Evolutionary conservation across 2,797 vertebrate genomes (phyloP).

Genomic region (Vultur gryphus): DNA sequence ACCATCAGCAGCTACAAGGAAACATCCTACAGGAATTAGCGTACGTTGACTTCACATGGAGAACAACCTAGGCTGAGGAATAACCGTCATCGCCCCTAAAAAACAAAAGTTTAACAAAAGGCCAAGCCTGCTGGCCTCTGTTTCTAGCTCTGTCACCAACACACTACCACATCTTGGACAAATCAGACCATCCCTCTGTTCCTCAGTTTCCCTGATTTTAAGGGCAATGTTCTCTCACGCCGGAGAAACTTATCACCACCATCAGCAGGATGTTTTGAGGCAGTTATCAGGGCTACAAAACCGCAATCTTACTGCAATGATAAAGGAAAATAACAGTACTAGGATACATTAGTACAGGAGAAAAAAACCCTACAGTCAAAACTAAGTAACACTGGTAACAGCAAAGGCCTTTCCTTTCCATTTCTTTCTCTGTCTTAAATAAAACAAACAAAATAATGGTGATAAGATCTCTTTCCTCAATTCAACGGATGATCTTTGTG

Average conservation of each 20-base stretch:
- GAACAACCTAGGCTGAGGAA: neutral
- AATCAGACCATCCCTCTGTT: neutral
- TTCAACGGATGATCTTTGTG: conserved; percentile 30
- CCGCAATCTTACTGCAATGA: neutral
- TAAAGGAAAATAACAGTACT: neutral
- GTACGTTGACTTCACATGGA: neutral
- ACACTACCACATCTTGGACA: neutral
- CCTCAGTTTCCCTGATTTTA: neutral
- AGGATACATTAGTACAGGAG: neutral
- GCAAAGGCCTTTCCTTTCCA: neutral
- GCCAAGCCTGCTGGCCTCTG: neutral
- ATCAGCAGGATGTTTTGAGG: neutral
- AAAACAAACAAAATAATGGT: conserved; percentile 40
- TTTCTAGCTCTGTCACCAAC: neutral
- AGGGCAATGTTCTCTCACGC: neutral
- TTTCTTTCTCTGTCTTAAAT: neutral
- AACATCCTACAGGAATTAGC: neutral
- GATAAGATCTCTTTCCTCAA: conserved; percentile 53
- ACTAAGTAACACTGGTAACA: neutral
- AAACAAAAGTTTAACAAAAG: neutral
- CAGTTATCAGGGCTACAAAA: neutral
- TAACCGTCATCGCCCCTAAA: neutral
- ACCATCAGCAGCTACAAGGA: neutral
- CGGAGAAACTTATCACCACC: neutral
- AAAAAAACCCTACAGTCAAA: neutral